Conservation (phyloP, 2,888 invertebrate species). For the Meta bourneti region DNA sequence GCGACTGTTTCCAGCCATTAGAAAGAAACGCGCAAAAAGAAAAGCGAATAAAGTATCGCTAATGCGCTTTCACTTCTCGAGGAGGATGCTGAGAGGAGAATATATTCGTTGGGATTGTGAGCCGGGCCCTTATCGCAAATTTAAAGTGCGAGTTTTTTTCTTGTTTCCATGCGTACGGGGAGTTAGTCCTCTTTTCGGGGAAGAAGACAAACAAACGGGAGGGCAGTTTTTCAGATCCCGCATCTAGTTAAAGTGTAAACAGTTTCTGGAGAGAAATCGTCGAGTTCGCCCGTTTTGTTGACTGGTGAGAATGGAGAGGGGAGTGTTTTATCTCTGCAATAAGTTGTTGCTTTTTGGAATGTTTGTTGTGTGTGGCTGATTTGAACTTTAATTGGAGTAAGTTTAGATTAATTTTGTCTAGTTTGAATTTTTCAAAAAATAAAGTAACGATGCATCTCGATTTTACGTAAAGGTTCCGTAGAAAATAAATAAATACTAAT, state of each 20-base stretch:
- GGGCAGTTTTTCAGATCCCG: background rate
- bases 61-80: background rate
- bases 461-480: too few species aligned
- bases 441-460: too few species aligned
- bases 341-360: too few species aligned
- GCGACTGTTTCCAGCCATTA: slow-evolving; percentile 1
- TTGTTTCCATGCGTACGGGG: background rate
- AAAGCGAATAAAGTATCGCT: slow-evolving; percentile 2
- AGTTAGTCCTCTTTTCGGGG: background rate
- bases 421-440: too few species aligned
- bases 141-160: background rate
- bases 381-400: too few species aligned
- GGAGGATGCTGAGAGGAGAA: background rate
- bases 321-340: background rate
- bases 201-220: background rate
- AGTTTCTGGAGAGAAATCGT: background rate
- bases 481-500: too few species aligned
- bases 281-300: background rate
- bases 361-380: too few species aligned
- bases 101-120: slow-evolving; percentile 24
- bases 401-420: too few species aligned
- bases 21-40: background rate
- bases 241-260: background rate
- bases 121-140: slow-evolving; percentile 16
- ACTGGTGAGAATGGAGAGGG: background rate